Evolutionary conservation across 2,797 vertebrate genomes (phyloP), one percentile per base, ranked within the genome.

Genomic region (Diplodus sargus): DNA sequence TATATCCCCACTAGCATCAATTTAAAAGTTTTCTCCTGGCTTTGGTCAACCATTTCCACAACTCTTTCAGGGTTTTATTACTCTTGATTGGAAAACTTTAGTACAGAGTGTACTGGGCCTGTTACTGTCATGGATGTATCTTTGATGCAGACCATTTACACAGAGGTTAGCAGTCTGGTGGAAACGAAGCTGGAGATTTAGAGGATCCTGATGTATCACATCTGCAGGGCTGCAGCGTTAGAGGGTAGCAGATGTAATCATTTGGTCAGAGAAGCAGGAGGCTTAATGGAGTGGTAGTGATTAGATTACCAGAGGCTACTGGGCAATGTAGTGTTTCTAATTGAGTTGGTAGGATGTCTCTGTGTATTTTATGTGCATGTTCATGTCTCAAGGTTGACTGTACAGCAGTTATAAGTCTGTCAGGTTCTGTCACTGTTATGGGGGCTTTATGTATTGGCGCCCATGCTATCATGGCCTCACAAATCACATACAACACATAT

Each of bases 241-340:
- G 61, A 58, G 51, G 61, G 67, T 79, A 78, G 61, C 71, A 70
- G 72, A 84, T 90, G 70, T 77, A 86, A 90, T 88, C 11, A 85
- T 90, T 86, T 8, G 73, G 74, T 89, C 80, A 74, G 74, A 73
- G 81, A 79, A 69, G 79, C 79, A 64, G 82, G 52, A 79, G 61
- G 87, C 73, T 85, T 87, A 90, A 91, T 91, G 85, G 89, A 88
- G 86, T 89, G 82, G 70, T 64, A 30, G 85, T 85, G 84, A 91
- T 93, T 87, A 83, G 75, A 91, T 91, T 86, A 90, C 73, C 84
- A 60, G 59, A 89, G 74, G 78, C 80, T 89, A 83, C 81, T 43
- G 74, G 87, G 73, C 73, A 77, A 83, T 88, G 84, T 74, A 76
- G 85, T 85, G 85, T 89, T 88, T 89, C 88, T 91, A 90, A 93